Evolutionary conservation across 2,888 invertebrate genomes (phyloP), one percentile per base, ranked within the genome.

Genomic region (Spicauda simplicius): DNA sequence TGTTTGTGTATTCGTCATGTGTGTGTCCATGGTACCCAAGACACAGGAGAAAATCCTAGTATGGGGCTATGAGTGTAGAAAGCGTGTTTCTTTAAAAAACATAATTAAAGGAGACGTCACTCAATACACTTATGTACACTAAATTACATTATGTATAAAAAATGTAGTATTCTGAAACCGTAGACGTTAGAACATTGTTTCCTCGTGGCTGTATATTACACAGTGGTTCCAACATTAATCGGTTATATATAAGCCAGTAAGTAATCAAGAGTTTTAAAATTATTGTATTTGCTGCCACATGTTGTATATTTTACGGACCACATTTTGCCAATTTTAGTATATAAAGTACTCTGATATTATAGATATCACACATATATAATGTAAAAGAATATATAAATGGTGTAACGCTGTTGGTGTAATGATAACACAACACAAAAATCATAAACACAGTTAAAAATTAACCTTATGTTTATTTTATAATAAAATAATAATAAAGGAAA

Each of bases 251-350:
- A 59, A 53, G 65, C 65, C 65, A 65, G 53, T 59, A 54, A 54
- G 58, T 59, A 59, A 58, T 64, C 58, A 54, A 53, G 16, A 37
- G 20, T 53, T 64, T 53, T 20, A 65, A 65, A 41, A 53, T 65
- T 37, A 65, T 65, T 55, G 48, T 66, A 54, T 59, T 48, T 52
- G 58, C 54, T 60, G 59, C 59, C 66, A 69, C 77, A 78, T 64
- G 64, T 65, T 71, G 77, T 76, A 65, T 69, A 19, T 75, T 81
- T 75, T 80, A 84, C 79, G 82, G 89, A 90, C 89, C 85, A 90
- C 77, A 75, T 76, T 80, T 81, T 87, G 87, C 90, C 88, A 90
- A 89, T 85, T 82, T 85, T 88, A 86, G 83, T 56, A 76, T 74
- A 75, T 77, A 78, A 68, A 64, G n/a, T n/a, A n/a, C n/a, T n/a